Base-by-base conservation (phyloP, 2,888 invertebrate genomes). In the Chrysolina oricalcia region DNA sequence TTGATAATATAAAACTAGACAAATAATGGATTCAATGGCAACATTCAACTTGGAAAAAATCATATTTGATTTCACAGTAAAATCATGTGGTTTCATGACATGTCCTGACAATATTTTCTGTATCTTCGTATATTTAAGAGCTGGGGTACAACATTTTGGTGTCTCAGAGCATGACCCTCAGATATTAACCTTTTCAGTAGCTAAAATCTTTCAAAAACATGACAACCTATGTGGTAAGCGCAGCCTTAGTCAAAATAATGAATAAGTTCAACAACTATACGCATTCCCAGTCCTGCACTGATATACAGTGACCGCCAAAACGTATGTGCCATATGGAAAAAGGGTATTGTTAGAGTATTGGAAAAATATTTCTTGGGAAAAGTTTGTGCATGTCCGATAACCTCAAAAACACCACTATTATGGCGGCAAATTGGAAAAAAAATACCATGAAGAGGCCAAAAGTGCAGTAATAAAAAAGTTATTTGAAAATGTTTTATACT, bases 101-200 rank as follows among this genome's bases (percentile, higher is more conserved):
- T 64, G n/a, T 64, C 64, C 41, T 64, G 64, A 63, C 10, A 63
- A 63, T 40, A 63, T 63, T 35, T 63, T 63, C 40, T 13, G 11
- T 35, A 64, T 41, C 10, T 64, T 41, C 17, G 5, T 15, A 17
- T 41, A 41, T 10, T 15, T 15, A 1, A 64, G 40, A 64, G 40
- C 41, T 40, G 40, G 40, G n/a, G 64, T 64, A 15, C 10, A 40
- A 64, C 15, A 40, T 13, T 40, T 40, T 10, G n/a, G 17, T 41
- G 41, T 40, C 15, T 64, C 64, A 64, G 64, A 64, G 17, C 43
- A 64, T 64, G 64, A 64, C 17, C 64, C 41, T 64, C 64, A 64
- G 41, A 19, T 10, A 17, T n/a, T 64, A 19, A 64, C 64, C 17
- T 40, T 41, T 2, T 35, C 40, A 40, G 40, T 64, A 11, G 15